Evolutionary conservation across 23 tunicate species (phyloP).

Genomic region (Oikopleura albicans): DNA sequence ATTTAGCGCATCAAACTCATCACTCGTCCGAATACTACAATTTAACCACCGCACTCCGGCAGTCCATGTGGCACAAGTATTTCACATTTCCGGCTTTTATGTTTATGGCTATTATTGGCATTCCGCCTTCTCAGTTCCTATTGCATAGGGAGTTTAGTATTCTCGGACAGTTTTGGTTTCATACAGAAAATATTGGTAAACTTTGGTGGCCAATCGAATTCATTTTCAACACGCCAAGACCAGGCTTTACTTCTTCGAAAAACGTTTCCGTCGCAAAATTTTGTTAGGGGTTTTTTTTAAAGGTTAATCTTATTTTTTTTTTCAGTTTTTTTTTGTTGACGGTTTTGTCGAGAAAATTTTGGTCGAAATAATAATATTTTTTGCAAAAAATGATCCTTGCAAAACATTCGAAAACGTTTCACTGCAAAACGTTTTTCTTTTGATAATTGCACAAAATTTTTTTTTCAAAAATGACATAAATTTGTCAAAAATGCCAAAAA

Average conservation of each 20-base stretch:
- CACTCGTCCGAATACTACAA: slow-evolving; percentile 90
- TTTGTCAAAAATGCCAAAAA: not conserved
- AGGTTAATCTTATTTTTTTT: too few species aligned
- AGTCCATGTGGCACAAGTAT: not conserved
- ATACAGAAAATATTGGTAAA: slow-evolving; percentile 32
- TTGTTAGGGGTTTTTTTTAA: too few species aligned
- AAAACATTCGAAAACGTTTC: too few species aligned
- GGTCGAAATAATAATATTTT: too few species aligned
- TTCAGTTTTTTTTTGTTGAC: too few species aligned
- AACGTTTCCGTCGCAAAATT: too few species aligned
- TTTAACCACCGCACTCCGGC: slow-evolving; percentile 46
- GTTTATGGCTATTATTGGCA: slow-evolving; percentile 22
- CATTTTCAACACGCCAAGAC: slow-evolving; percentile 85
- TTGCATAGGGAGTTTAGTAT: slow-evolving; percentile 24
- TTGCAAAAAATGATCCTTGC: too few species aligned
- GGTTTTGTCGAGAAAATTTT: too few species aligned
- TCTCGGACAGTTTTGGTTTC: slow-evolving; percentile 91
- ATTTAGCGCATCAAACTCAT: slow-evolving; percentile 20
- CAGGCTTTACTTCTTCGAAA: too few species aligned
- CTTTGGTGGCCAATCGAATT: slow-evolving; percentile 58
- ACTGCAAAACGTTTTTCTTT: too few species aligned
- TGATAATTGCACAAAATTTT: too few species aligned
- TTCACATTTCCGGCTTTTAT: not conserved
- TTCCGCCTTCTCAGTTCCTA: not conserved
- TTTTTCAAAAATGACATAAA: too few species aligned